phyloP scores from a whole-genome alignment of 1,140 invertebrate species.

The Lamellibrachia luymesi region DNA sequence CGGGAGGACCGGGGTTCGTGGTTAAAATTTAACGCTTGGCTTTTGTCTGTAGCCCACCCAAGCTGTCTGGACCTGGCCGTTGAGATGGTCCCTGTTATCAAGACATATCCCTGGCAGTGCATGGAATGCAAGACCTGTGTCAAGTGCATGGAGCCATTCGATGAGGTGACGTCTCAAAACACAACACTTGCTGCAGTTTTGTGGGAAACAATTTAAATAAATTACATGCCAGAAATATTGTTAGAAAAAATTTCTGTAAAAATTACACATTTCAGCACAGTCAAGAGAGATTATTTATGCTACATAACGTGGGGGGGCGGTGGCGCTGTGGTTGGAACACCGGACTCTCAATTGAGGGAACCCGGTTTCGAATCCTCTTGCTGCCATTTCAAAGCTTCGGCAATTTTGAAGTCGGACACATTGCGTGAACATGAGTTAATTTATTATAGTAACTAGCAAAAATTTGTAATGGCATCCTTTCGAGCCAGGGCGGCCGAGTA shows the following conservation, averaged over 20 bases:
- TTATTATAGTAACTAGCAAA: neutral
- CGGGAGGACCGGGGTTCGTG: too few species aligned
- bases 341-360: too few species aligned
- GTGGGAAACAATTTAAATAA: neutral
- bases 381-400: too few species aligned
- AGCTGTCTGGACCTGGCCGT: conserved; percentile 79
- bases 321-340: too few species aligned
- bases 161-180: conserved; percentile 60
- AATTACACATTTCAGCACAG: neutral
- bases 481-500: too few species aligned
- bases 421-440: neutral
- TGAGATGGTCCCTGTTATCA: conserved; percentile 79
- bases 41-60: conserved; percentile 64
- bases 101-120: conserved; percentile 89
- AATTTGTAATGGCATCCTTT: neutral
- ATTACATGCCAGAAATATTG: neutral
- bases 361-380: too few species aligned
- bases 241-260: neutral
- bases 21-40: too few species aligned
- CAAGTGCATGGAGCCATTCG: conserved; percentile 77
- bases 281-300: neutral
- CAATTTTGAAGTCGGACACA: neutral
- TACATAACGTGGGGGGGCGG: too few species aligned
- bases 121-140: conserved; percentile 91
- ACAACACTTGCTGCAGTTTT: neutral